A percentile compares a stretch with the other conserved stretches of the same genome.
phyloP scores from a whole-genome alignment of 2,888 invertebrate species.

The Neuroscelio doddi region DNA sequence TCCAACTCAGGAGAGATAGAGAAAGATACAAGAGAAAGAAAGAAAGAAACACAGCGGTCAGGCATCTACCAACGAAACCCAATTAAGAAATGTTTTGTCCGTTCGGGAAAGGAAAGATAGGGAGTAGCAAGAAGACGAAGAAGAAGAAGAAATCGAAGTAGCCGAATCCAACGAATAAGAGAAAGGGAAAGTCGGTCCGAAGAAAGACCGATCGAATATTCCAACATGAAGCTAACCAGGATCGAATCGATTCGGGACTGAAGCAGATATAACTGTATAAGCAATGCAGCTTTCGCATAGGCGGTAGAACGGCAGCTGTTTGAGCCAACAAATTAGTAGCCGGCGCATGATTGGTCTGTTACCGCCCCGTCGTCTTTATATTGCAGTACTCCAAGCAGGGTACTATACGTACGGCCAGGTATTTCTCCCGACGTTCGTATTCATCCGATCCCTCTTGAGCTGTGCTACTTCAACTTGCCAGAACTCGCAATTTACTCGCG shows the following conservation, averaged over 20 bases:
- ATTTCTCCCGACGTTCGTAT: constrained; percentile 20
- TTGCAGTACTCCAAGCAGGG: constrained; percentile 61
- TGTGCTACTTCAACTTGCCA: constrained; percentile 30
- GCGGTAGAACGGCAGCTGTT: constrained; percentile 71
- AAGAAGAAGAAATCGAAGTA: constrained; percentile 47
- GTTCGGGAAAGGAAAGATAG: constrained; percentile 55
- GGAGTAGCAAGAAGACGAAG: constrained; percentile 42
- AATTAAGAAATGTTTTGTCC: constrained; percentile 73
- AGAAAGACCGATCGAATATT: constrained; percentile 61
- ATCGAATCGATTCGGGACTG: constrained; percentile 49
- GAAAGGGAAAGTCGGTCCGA: too few relatives aligned
- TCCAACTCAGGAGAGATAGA: constrained; percentile 34
- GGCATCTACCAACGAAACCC: constrained; percentile 64
- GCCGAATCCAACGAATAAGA: constrained; percentile 45
- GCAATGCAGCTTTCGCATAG: constrained; percentile 63
- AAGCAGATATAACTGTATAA: constrained; percentile 55
- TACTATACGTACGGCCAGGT: constrained; percentile 31
- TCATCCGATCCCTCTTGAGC: constrained; percentile 35
- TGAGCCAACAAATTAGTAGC: constrained; percentile 72
- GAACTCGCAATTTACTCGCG: constrained; percentile 69
- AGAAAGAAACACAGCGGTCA: constrained; percentile 46
- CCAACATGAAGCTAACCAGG: constrained; percentile 61
- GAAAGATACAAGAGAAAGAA: constrained; percentile 42
- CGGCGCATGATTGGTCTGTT: constrained; percentile 72
- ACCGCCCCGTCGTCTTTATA: constrained; percentile 68